These are phyloP conservation scores for Bombus vancouverensis DNA, from an alignment of 1,140 invertebrate genomes.

Conservation along the genomic window DNA sequence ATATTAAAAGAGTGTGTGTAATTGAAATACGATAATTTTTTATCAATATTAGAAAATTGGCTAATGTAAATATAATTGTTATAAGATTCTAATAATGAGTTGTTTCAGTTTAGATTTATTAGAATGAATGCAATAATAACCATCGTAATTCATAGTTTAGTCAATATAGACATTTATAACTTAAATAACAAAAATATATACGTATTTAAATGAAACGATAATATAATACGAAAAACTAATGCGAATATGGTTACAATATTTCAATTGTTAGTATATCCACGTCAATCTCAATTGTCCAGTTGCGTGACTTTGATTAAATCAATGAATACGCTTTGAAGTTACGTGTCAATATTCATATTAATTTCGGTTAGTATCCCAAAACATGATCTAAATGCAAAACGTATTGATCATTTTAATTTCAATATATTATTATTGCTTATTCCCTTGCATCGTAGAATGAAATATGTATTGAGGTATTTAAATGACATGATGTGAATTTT, in stretches of 20 bases:
- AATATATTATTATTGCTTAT: background rate
- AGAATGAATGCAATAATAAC: too few species aligned
- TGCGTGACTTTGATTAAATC: background rate
- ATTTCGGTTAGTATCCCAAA: background rate
- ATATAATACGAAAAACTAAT: background rate
- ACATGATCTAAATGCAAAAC: background rate
- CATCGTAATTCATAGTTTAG: background rate
- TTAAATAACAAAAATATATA: background rate
- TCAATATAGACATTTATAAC: background rate
- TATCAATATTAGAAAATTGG: too few species aligned
- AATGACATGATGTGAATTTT: background rate
- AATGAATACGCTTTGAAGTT: background rate
- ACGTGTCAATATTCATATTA: background rate
- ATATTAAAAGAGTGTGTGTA: too few species aligned
- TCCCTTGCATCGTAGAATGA: too few species aligned
- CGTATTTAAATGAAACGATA: background rate
- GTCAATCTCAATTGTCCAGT: background rate
- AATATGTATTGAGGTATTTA: background rate
- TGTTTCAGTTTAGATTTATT: too few species aligned
- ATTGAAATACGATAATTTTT: too few species aligned
- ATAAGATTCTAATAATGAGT: too few species aligned
- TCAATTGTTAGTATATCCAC: background rate
- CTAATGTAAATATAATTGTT: too few species aligned
- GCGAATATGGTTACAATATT: background rate
- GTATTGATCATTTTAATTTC: background rate